These are phyloP conservation scores for Caenorhabditis sp. DNA, from an alignment of 2,888 invertebrate species.

Conservation along the genomic window DNA sequence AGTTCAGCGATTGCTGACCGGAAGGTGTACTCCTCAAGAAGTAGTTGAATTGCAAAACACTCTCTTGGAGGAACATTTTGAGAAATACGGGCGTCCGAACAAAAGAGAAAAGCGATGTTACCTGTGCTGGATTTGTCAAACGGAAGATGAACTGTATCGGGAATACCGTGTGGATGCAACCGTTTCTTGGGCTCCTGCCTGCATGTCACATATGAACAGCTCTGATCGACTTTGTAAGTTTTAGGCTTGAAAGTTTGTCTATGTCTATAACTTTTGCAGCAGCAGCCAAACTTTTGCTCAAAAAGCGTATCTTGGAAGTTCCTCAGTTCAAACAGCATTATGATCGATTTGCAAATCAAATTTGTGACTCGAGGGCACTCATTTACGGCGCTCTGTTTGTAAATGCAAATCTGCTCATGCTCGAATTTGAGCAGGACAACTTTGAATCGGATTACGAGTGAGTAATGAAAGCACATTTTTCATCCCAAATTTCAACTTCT, in stretches of 20 bases:
- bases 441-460: constrained; percentile 4
- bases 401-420: not conserved
- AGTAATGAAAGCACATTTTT: too few relatives aligned
- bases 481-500: not conserved
- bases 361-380: not conserved
- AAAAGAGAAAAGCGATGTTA: not conserved
- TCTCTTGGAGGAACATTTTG: not conserved
- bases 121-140: not conserved
- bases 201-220: not conserved
- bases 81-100: not conserved
- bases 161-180: constrained; percentile 4
- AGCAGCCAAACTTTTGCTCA: not conserved
- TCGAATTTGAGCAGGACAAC: not conserved
- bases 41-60: not conserved
- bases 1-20: not conserved
- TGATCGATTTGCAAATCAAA: not conserved
- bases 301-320: not conserved
- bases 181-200: not conserved
- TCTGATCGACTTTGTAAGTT: not conserved
- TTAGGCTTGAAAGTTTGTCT: not conserved
- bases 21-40: not conserved
- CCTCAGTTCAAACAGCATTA: not conserved
- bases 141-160: not conserved
- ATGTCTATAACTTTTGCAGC: not conserved
- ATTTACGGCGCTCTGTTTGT: not conserved